Evolutionary conservation across 2,797 vertebrate species (phyloP), one percentile per base, ranked within the genome.

Genomic region (Alauda arvensis): DNA sequence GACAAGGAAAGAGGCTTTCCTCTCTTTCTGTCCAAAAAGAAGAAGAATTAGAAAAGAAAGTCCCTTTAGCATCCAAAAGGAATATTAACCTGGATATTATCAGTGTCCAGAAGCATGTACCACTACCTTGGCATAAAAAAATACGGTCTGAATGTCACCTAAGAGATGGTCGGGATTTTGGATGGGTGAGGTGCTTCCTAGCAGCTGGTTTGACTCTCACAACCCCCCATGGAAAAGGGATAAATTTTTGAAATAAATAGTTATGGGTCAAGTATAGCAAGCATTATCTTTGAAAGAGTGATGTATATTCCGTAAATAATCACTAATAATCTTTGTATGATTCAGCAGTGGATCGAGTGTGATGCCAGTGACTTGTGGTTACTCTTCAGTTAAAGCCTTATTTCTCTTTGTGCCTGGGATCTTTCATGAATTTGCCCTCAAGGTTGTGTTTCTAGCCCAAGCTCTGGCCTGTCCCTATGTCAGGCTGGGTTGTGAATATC

Each of bases 141-240:
- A 0, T 28, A 12, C 0, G 0, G 3, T 43, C 28, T 34, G 37
- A 81, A 16, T 15, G 42, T 55, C 43, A 23, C 15, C 4, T 21
- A 17, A 8, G 31, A 15, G 37, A 29, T 56, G 63, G 9, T 14
- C 3, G 4, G 62, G 9, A 6, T 33, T 87, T 83, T 12, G 9
- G 28, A 10, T n/a, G 40, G 15, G 5, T 37, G 69, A 61, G 25
- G 60, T 6, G 4, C 14, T 23, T 53, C 28, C 49, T 66, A 34
- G 65, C 19, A 65, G 52, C 61, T 78, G 28, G 8, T 77, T 57
- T 57, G 26, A 39, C 16, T 61, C 43, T 84, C 40, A 18, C 24
- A 29, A 29, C 15, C 33, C 19, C 1, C 18, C 10, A 5, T 3
- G 20, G 53, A 26, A 18, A 40, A 29, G 4, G 57, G 10, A 53